These are phyloP conservation scores for Hecatera dysodea DNA, from an alignment of 2,888 invertebrate species.

Conservation along the genomic window DNA sequence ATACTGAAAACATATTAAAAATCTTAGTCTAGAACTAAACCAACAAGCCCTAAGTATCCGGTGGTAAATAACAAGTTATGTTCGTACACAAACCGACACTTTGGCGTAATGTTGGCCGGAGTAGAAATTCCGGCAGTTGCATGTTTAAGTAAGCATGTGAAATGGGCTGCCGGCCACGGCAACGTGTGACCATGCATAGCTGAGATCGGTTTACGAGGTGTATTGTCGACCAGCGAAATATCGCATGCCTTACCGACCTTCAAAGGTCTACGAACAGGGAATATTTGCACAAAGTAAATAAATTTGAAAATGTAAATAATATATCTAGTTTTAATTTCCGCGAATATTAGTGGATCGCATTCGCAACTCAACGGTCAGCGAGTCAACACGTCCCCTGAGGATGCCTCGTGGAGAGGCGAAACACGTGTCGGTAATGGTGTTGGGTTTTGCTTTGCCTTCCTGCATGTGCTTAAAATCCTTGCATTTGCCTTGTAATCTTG, in stretches of 20 bases:
- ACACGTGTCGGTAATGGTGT: no score
- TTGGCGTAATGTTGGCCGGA: conserved; percentile 51
- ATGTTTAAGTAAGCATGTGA: conserved; percentile 66
- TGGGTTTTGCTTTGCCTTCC: no score
- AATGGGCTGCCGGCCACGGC: conserved; percentile 52
- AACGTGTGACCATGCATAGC: conserved; percentile 70
- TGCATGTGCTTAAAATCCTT: no score
- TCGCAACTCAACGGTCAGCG: no score
- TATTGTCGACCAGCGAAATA: conserved; percentile 52
- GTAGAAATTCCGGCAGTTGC: conserved; percentile 63
- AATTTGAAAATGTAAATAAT: no score
- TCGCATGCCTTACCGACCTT: conserved; percentile 47
- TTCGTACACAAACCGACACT: conserved; percentile 49
- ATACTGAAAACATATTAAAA: background rate
- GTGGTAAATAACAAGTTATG: conserved; percentile 53
- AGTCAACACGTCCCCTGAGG: no score
- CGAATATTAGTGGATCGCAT: no score
- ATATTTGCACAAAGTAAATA: conserved; percentile 50
- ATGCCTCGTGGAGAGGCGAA: no score
- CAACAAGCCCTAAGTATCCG: conserved; percentile 10
- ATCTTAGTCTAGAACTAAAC: conserved; percentile 8
- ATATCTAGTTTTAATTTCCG: no score
- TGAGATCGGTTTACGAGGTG: conserved; percentile 57
- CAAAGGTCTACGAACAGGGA: conserved; percentile 27
- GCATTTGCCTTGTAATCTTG: no score